phyloP scores from a whole-genome alignment of 2,797 vertebrate genomes.

The Ceyx erithaca region DNA sequence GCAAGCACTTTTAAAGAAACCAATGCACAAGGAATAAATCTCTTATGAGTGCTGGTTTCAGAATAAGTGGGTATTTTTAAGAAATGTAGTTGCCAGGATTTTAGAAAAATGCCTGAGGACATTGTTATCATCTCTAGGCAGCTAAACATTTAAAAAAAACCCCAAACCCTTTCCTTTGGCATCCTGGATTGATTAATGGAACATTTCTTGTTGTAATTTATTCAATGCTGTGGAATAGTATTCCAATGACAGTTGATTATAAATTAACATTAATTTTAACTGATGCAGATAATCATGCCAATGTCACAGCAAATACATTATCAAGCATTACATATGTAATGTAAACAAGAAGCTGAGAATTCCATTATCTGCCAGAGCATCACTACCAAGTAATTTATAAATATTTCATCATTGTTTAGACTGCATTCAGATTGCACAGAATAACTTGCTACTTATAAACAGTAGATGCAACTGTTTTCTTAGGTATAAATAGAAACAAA shows the following conservation, averaged over 20 bases:
- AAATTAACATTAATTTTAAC: conserved; percentile 39
- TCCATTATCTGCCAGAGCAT: background rate
- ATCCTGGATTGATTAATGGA: conserved; percentile 24
- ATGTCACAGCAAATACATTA: conserved; percentile 28
- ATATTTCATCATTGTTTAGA: conserved; percentile 9
- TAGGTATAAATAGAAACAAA: background rate
- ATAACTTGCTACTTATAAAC: background rate
- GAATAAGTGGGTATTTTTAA: background rate
- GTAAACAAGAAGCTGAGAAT: conserved; percentile 31
- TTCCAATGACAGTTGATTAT: conserved; percentile 2
- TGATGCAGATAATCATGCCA: conserved; percentile 11
- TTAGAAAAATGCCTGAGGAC: background rate
- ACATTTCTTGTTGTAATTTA: conserved; percentile 13
- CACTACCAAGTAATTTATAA: background rate
- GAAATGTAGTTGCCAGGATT: background rate
- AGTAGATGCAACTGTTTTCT: background rate
- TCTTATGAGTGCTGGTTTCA: background rate
- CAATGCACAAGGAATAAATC: background rate
- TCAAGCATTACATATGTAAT: background rate
- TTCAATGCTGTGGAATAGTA: background rate
- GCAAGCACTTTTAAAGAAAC: background rate
- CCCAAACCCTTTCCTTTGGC: background rate
- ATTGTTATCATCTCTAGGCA: background rate
- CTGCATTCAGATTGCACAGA: background rate
- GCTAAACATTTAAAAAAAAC: background rate